A percentile compares a stretch with the other conserved stretches of the same genome.
Evolutionary conservation across 1,140 invertebrate species (phyloP).

Genomic region (Holotrichia oblita): DNA sequence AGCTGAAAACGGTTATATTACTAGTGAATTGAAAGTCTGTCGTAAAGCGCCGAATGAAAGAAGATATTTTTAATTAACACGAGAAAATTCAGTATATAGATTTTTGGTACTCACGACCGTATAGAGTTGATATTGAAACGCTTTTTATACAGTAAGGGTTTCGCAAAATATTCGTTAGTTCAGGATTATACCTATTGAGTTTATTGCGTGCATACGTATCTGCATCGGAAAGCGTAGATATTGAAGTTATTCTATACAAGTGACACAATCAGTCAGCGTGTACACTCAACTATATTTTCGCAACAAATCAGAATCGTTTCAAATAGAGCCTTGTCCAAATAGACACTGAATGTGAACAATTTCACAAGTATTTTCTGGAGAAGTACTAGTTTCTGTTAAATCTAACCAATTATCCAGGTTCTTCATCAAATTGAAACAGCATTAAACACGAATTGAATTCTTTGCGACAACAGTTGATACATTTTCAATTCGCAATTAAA

Average conservation of each 20-base stretch:
- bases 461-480: not conserved
- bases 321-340: not conserved
- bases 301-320: not conserved
- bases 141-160: not conserved
- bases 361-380: not conserved
- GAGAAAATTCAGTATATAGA: no score
- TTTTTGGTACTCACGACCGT: not conserved
- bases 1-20: no score
- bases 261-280: conserved; percentile 22
- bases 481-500: conserved; percentile 16
- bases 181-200: not conserved
- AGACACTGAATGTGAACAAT: not conserved
- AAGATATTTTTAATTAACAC: no score
- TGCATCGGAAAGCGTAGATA: not conserved
- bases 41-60: no score
- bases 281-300: not conserved
- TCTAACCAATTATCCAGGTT: conserved; percentile 19
- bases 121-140: not conserved
- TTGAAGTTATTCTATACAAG: conserved; percentile 25
- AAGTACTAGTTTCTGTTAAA: not conserved
- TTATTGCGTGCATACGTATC: not conserved
- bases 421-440: not conserved
- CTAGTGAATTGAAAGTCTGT: no score
- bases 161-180: not conserved
- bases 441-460: not conserved